Percentiles rank a stretch among this genome's conserved stretches.
phyloP scores from a whole-genome alignment of 1,140 invertebrate genomes.

The Bombus haemorrhoidalis region DNA sequence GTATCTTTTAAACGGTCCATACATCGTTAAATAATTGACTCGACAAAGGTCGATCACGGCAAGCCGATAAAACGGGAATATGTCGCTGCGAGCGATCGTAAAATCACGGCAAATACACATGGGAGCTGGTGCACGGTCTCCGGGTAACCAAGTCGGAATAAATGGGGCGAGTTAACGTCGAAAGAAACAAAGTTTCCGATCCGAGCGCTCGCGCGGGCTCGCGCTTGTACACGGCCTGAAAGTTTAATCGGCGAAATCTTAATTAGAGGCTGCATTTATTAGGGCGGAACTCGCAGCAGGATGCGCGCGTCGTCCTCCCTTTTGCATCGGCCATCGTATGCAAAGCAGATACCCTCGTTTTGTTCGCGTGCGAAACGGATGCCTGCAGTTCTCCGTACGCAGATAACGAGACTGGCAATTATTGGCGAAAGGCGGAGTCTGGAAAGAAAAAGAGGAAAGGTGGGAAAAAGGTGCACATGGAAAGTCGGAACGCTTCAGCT shows the following conservation, averaged over 20 bases:
- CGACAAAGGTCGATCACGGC: neutral
- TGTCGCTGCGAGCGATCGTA: neutral
- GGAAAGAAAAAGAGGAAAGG: neutral
- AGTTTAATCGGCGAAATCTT: slow-evolving; percentile 54
- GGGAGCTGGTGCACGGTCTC: too few species aligned
- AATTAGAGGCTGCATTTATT: slow-evolving; percentile 49
- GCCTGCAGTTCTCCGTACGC: neutral
- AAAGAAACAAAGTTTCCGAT: slow-evolving; percentile 45
- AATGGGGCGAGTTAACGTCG: slow-evolving; percentile 42
- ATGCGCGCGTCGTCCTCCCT: neutral
- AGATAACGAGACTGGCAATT: slow-evolving; percentile 51
- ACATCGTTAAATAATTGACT: neutral
- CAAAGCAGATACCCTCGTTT: slow-evolving; percentile 38
- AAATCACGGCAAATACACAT: slow-evolving; percentile 15
- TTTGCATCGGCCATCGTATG: neutral
- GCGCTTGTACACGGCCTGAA: neutral
- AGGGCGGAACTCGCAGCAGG: slow-evolving; percentile 42
- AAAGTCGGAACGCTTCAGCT: too few species aligned
- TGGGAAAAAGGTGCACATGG: too few species aligned
- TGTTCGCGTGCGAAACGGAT: slow-evolving; percentile 40
- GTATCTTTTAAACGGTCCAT: neutral
- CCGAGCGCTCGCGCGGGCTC: neutral
- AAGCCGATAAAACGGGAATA: neutral
- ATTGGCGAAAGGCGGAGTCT: slow-evolving; percentile 29
- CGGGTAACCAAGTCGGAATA: slow-evolving; percentile 8